Evolutionary conservation across 2,888 invertebrate species (phyloP).

Genomic region (Nomada flava): DNA sequence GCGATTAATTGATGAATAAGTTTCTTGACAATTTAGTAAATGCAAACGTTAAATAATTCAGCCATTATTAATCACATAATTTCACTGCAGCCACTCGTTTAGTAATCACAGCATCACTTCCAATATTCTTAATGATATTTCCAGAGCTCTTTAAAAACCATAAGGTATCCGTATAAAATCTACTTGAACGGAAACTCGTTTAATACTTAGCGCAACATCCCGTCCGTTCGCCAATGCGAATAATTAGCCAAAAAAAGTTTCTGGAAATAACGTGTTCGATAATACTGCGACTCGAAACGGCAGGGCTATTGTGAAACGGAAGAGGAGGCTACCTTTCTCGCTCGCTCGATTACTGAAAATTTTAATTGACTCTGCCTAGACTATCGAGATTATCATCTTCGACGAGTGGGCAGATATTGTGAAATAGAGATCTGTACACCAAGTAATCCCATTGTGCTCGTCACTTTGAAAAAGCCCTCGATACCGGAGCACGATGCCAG

Average conservation of each 20-base stretch:
- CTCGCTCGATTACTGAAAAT: conserved; percentile 25
- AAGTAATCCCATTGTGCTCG: conserved; percentile 50
- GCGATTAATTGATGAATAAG: too few species aligned
- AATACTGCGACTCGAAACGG: conserved; percentile 14
- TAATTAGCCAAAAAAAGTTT: neutral
- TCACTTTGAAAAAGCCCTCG: conserved; percentile 44
- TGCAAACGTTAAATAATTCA: too few species aligned
- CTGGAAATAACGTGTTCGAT: conserved; percentile 22
- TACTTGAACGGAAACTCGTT: too few species aligned
- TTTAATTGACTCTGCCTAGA: conserved; percentile 42
- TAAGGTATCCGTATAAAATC: too few species aligned
- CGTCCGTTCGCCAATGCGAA: neutral
- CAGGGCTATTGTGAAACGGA: neutral
- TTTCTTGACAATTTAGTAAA: too few species aligned
- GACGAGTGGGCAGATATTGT: neutral
- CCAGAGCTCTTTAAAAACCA: too few species aligned
- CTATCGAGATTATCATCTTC: conserved; percentile 47
- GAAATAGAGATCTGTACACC: conserved; percentile 10
- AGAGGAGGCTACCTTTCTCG: conserved; percentile 8
- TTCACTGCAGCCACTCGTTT: too few species aligned
- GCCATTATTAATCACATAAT: too few species aligned
- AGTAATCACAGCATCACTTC: too few species aligned
- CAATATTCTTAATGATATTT: neutral
- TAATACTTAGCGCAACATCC: too few species aligned
- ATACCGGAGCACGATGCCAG: conserved; percentile 13